Conservation (phyloP, 1,140 invertebrate genomes). For the Parapsyche elsis region DNA sequence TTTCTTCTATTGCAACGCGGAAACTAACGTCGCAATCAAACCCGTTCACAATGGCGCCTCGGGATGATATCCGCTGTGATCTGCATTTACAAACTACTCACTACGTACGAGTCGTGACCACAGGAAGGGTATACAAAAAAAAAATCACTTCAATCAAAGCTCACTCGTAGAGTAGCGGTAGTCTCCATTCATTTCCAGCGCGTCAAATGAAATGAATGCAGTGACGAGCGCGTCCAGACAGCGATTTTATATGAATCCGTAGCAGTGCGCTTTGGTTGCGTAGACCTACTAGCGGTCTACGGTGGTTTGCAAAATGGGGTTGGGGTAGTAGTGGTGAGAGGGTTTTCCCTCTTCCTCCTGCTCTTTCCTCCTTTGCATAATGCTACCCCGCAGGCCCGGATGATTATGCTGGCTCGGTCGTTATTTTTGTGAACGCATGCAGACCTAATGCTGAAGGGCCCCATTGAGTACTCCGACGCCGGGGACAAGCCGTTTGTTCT, state of each 20-base stretch:
- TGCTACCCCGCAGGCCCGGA: slow-evolving; percentile 40
- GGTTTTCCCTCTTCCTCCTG: slow-evolving; percentile 30
- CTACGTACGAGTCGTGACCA: background rate
- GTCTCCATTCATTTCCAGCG: background rate
- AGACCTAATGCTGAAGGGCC: slow-evolving; percentile 58
- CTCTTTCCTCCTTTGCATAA: slow-evolving; percentile 52
- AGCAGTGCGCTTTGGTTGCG: too few species aligned
- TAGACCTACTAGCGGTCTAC: too few species aligned
- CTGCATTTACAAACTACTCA: background rate
- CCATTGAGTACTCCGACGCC: too few species aligned
- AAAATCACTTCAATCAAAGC: slow-evolving; percentile 21
- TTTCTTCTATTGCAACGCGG: background rate
- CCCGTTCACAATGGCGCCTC: too few species aligned
- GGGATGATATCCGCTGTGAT: too few species aligned
- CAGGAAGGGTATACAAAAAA: background rate
- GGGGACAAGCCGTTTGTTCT: too few species aligned
- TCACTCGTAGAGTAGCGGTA: background rate
- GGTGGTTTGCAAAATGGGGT: slow-evolving; percentile 23
- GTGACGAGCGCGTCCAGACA: background rate
- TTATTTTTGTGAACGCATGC: slow-evolving; percentile 68
- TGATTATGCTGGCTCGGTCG: slow-evolving; percentile 58
- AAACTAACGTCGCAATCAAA: background rate
- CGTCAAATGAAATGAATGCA: slow-evolving; percentile 28
- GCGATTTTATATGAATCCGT: slow-evolving; percentile 49
- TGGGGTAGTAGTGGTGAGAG: too few species aligned